Base-by-base conservation (phyloP, 1,140 invertebrate species). In the Megalonaias nervosa region DNA sequence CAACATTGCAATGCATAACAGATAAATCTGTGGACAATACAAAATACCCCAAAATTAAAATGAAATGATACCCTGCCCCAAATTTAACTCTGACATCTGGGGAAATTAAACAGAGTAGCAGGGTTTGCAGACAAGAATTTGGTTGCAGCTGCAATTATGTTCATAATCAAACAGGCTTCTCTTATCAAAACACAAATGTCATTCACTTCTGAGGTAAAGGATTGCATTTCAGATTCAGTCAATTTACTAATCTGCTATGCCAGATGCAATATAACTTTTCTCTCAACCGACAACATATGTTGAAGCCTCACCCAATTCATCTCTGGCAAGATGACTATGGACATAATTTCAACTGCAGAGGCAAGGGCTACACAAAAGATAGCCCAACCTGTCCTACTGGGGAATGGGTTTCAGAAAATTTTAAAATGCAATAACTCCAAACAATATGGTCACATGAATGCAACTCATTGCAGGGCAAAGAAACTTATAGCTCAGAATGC, bases 251-350 rank as follows among this genome's bases (percentile, higher is more conserved):
- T n/a, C n/a, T n/a, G n/a, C n/a, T n/a, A n/a, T n/a, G 58, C 23
- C 70, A 71, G 21, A 56, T 71, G 17, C 70, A 71, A 31, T 61
- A 48, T 15, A 60, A 71, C 19, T 13, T 71, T 19, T 71, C 70
- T 15, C 15, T 71, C 38, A 14, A 38, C 17, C 3, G 58, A 64
- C 23, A 60, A 57, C 61, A 71, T 23, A 71, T 62, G 17, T 61
- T 71, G 26, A 62, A 58, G n/a, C 70, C 70, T n/a, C 23, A 38
- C 62, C 61, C 61, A 19, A 71, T 31, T 31, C 31, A 31, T 31
- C 31, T 31, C 31, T 31, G 31, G 31, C 5, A 5, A 31, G 31
- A 31, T 5, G 5, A 31, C 31, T 31, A 31, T 31, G 31, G 2
- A 31, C 5, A 31, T 5, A 31, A 31, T 31, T 31, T 31, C 31